Conservation (phyloP, 2,888 invertebrate genomes). For the Melieria omissa region DNA sequence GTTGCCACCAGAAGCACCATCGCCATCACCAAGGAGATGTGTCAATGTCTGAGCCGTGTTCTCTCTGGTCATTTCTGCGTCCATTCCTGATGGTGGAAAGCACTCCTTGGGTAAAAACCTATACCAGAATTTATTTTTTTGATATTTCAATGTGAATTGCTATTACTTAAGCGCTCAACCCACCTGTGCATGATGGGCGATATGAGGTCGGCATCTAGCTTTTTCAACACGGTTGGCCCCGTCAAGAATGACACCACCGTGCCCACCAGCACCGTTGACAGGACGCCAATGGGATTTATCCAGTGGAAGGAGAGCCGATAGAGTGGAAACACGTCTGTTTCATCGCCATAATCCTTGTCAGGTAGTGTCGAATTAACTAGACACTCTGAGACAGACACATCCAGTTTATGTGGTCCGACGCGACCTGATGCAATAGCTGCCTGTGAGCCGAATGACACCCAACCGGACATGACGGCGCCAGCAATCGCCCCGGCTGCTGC, state of each 20-base stretch:
- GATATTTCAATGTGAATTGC: background rate
- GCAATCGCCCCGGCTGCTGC: conserved; percentile 72
- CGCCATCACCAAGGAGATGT: conserved; percentile 43
- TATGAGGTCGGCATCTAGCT: conserved; percentile 71
- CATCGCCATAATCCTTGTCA: conserved; percentile 57
- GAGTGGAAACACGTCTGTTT: conserved; percentile 74
- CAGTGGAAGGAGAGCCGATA: conserved; percentile 85
- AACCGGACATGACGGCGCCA: conserved; percentile 73
- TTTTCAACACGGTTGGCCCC: conserved; percentile 68
- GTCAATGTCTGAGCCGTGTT: conserved; percentile 46
- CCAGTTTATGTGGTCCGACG: conserved; percentile 71
- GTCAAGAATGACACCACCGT: conserved; percentile 73
- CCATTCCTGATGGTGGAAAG: conserved; percentile 46
- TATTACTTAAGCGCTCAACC: conserved; percentile 3
- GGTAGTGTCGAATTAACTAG: conserved; percentile 47
- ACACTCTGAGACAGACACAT: conserved; percentile 68
- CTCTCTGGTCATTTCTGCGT: conserved; percentile 42
- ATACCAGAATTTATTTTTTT: conserved; percentile 8
- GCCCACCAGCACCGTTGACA: conserved; percentile 76
- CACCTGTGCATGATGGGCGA: conserved; percentile 72
- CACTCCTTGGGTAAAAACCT: conserved; percentile 62
- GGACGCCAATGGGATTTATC: conserved; percentile 80
- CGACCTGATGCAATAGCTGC: conserved; percentile 72
- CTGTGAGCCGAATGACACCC: conserved; percentile 76
- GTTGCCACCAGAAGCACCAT: conserved; percentile 2